A percentile compares a stretch with the other conserved stretches of the same genome.
phyloP scores from a whole-genome alignment of 2,888 invertebrate species.

The Achlya flavicornis region DNA sequence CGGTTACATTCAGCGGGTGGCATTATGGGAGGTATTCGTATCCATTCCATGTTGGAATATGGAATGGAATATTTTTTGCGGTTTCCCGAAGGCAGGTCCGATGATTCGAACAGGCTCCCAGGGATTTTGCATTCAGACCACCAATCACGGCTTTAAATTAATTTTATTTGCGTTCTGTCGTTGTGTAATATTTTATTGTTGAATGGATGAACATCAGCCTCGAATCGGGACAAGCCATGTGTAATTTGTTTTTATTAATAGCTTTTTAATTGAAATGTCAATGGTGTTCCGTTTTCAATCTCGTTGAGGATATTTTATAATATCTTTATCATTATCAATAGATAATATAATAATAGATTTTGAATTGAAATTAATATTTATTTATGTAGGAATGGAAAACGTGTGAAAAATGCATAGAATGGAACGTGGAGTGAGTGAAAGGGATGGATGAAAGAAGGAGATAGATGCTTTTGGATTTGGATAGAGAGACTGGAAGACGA shows the following conservation, averaged over 20 bases:
- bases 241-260: neutral
- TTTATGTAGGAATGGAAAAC: too few species aligned
- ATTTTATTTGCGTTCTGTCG: neutral
- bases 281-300: neutral
- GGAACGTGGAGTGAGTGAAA: too few species aligned
- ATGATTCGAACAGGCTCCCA: neutral
- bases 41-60: constrained; percentile 10
- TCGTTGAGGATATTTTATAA: neutral
- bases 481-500: too few species aligned
- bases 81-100: constrained; percentile 7
- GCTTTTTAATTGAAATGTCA: neutral
- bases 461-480: too few species aligned
- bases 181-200: neutral
- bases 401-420: too few species aligned
- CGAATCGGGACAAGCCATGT: neutral
- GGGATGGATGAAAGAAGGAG: too few species aligned
- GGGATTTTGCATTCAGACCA: constrained; percentile 15
- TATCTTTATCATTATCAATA: neutral
- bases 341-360: too few species aligned
- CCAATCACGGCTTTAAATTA: neutral
- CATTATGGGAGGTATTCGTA: constrained; percentile 20
- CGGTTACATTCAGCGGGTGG: constrained; percentile 17
- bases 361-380: too few species aligned
- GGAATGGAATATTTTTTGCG: constrained; percentile 21
- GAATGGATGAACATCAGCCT: neutral